phyloP scores from a whole-genome alignment of 2,113 vertebrate species.

The Acanthochromis polyacanthus region DNA sequence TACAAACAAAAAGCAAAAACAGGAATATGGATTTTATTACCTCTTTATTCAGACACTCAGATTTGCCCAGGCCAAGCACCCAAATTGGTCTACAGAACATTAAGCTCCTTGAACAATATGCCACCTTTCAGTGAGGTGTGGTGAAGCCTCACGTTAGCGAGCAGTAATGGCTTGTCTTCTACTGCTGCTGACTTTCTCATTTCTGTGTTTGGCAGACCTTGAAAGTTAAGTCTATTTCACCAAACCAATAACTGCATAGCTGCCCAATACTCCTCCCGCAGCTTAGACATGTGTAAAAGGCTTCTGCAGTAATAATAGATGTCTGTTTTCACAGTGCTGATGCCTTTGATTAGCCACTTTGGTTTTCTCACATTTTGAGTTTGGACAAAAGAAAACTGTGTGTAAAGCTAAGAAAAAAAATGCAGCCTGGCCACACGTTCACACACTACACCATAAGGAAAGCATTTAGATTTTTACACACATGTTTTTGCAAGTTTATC shows the following conservation, averaged over 20 bases:
- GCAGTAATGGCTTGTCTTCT: neutral
- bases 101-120: neutral
- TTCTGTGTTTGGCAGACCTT: constrained; percentile 20
- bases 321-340: constrained; percentile 39
- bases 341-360: constrained; percentile 57
- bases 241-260: neutral
- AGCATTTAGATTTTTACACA: constrained; percentile 34
- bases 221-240: constrained; percentile 23
- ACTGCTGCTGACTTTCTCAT: neutral
- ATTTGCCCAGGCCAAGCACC: too few species aligned
- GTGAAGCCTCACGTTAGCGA: neutral
- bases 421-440: constrained; percentile 19
- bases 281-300: constrained; percentile 4
- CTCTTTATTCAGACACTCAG: too few species aligned
- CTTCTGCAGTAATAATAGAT: constrained; percentile 37
- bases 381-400: constrained; percentile 27
- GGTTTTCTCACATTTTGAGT: constrained; percentile 45
- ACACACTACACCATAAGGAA: constrained; percentile 14
- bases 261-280: neutral
- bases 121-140: neutral
- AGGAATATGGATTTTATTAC: too few species aligned
- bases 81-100: too few species aligned
- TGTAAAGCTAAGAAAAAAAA: constrained; percentile 11
- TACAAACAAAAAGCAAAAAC: too few species aligned
- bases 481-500: constrained; percentile 53